These are phyloP conservation scores for Lepidotrigona ventralis DNA, from an alignment of 1,140 invertebrate genomes.

Conservation along the genomic window DNA sequence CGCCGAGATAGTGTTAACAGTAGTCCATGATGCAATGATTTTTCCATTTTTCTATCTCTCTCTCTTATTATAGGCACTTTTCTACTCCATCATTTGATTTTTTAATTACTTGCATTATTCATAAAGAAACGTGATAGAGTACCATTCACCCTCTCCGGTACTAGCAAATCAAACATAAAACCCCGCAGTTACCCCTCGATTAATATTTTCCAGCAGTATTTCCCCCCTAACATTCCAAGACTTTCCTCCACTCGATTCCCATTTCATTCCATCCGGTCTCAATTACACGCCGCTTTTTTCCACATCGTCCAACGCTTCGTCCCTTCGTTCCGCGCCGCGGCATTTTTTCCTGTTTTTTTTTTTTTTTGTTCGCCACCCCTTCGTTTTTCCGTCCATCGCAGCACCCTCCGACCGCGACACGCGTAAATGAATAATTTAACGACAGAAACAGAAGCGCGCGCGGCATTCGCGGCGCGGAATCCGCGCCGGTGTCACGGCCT, in stretches of 20 bases:
- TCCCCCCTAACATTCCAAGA: background rate
- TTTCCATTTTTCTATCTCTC: background rate
- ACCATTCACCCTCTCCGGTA: background rate
- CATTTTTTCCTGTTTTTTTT: no score
- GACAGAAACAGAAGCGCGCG: slow-evolving; percentile 44
- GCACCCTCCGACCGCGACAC: slow-evolving; percentile 48
- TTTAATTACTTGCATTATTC: background rate
- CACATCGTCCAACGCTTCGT: background rate
- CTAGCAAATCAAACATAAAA: background rate
- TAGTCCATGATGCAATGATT: background rate
- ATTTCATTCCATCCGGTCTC: background rate
- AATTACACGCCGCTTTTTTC: slow-evolving; percentile 22
- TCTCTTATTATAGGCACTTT: no score
- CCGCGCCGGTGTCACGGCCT: slow-evolving; percentile 45
- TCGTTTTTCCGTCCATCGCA: background rate
- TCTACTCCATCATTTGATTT: background rate
- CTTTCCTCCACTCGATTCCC: background rate
- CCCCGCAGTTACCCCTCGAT: background rate
- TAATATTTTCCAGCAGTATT: background rate
- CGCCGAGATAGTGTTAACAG: no score
- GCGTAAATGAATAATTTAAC: slow-evolving; percentile 71
- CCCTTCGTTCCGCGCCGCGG: background rate
- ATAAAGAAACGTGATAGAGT: background rate
- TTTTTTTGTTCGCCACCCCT: background rate
- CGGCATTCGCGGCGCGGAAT: slow-evolving; percentile 54